phyloP scores from a whole-genome alignment of 2,888 invertebrate genomes.

The Lagria hirta region DNA sequence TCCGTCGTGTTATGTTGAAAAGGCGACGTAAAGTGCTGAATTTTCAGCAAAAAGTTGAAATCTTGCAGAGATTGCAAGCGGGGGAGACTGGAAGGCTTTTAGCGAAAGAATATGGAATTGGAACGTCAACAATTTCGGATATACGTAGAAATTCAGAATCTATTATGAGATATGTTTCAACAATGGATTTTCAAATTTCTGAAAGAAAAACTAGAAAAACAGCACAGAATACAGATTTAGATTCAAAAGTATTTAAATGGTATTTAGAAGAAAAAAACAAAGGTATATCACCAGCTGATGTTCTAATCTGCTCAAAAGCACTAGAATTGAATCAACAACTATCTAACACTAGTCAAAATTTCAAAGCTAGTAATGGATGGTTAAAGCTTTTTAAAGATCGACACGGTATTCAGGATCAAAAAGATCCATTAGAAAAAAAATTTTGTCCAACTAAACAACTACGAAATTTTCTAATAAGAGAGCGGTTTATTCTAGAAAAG shows the following conservation, averaged over 20 bases:
- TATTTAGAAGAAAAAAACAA: conserved; percentile 9
- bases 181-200: conserved; percentile 7
- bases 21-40: conserved; percentile 8
- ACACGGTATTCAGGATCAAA: conserved; percentile 7
- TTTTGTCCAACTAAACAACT: conserved; percentile 4
- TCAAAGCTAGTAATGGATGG: conserved; percentile 12
- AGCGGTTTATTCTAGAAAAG: conserved; percentile 9
- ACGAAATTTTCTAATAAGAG: conserved; percentile 7
- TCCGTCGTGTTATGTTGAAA: no score
- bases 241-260: conserved; percentile 8
- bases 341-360: conserved; percentile 3
- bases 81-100: conserved; percentile 12
- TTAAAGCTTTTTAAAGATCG: conserved; percentile 11
- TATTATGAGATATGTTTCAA: conserved; percentile 17
- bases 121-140: conserved; percentile 22
- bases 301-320: conserved; percentile 8
- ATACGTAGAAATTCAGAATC: conserved; percentile 21
- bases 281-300: conserved; percentile 3
- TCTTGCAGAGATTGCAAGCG: conserved; percentile 14
- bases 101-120: conserved; percentile 20
- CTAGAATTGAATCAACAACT: conserved; percentile 9
- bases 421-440: conserved; percentile 5
- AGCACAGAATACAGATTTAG: conserved; percentile 13
- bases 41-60: conserved; percentile 15
- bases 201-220: conserved; percentile 12